Evolutionary conservation across 2,888 invertebrate genomes (phyloP), one percentile per base, ranked within the genome.

Genomic region (Drosophila incognita): DNA sequence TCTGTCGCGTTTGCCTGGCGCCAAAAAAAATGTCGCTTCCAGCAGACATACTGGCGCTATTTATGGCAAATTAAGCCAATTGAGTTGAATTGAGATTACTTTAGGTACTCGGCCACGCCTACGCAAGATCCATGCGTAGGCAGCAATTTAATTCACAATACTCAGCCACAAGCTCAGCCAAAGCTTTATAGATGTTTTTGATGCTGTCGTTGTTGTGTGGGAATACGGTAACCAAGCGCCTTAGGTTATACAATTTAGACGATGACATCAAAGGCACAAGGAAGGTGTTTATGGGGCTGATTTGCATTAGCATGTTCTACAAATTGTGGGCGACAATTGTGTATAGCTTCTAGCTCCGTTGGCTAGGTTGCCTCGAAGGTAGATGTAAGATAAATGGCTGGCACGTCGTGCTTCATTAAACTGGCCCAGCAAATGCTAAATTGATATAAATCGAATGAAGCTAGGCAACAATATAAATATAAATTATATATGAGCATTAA

Each of bases 41-140:
- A 67, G 74, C 82, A 71, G 78, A 76, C 78, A 72, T 67, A 74
- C 69, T 79, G 88, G 67, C 81, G 86, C 90, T 85, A 82, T 87
- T 87, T 87, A 90, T 88, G 90, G 78, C 80, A 88, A 90, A 87
- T 87, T 90, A 88, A 87, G 88, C 87, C 87, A 87, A 88, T 87
- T 86, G 87, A 85, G 83, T 76, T 87, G 89, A 88, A 80, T 76
- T 73, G 84, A 82, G 82, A 84, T 89, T 87, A 66, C 53, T 68
- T 62, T 53, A 56, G 69, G 56, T 65, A 64, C 48, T 67, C 31
- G 53, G 58, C 57, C 69, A 75, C 62, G 71, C 24, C 52, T 40
- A 27, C 35, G n/a, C 29, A 24, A 35, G 58, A 36, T 62, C 29
- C 40, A 21, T 40, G 56, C 51, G 61, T 61, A 58, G 77, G 57